Conservation (phyloP, 2,888 invertebrate species). For the Drosophila lacicola region DNA sequence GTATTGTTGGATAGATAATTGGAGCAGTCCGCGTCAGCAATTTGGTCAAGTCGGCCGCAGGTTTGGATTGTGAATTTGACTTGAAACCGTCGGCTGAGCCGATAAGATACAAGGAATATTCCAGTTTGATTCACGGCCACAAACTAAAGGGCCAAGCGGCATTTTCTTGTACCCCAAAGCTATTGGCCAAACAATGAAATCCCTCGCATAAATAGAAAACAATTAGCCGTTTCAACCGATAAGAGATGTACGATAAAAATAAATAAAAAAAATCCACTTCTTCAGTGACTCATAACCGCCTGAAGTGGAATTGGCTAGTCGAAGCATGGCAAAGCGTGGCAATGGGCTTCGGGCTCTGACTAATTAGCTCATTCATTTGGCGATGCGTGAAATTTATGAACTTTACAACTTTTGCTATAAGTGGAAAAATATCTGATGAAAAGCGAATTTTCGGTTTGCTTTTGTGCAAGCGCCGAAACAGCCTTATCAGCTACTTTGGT, state of each 20-base stretch:
- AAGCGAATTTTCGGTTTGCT: constrained; percentile 39
- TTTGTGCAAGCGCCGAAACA: not conserved
- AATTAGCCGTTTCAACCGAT: constrained; percentile 73
- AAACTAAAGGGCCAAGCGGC: constrained; percentile 11
- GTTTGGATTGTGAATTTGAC: constrained; percentile 6
- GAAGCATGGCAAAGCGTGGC: not conserved
- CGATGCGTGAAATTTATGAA: constrained; percentile 67
- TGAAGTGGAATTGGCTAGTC: constrained; percentile 2
- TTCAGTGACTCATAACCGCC: constrained; percentile 59
- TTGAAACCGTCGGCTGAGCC: constrained; percentile 14
- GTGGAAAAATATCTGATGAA: constrained; percentile 64
- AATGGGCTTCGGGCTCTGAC: constrained; percentile 22
- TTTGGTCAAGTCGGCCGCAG: constrained; percentile 7
- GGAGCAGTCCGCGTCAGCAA: not conserved
- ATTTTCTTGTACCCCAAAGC: constrained; percentile 50
- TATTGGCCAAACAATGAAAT: constrained; percentile 69
- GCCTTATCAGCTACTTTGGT: constrained; percentile 8
- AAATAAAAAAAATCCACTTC: constrained; percentile 22
- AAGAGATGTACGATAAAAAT: constrained; percentile 67
- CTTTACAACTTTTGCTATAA: constrained; percentile 62
- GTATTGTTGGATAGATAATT: constrained; percentile 5
- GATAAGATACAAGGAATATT: constrained; percentile 40
- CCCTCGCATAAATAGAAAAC: constrained; percentile 74
- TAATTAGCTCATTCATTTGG: constrained; percentile 61
- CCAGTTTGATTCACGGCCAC: constrained; percentile 35